These are phyloP conservation scores for Morpho achilles DNA, from an alignment of 2,888 invertebrate species.

Conservation along the genomic window DNA sequence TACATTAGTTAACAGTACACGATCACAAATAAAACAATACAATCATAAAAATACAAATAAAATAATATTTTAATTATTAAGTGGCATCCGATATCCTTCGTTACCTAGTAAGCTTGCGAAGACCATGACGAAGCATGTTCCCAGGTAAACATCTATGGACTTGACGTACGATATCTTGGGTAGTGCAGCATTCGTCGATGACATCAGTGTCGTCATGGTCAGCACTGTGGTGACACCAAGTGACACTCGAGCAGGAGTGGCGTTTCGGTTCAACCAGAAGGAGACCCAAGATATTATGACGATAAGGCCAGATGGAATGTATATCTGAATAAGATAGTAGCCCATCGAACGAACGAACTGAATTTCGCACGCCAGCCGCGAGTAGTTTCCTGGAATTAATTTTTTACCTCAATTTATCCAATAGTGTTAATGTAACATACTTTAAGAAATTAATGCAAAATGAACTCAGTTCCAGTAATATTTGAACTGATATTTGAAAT, in stretches of 20 bases:
- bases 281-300: constrained; percentile 98
- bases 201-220: constrained; percentile 99
- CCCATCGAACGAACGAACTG: constrained; percentile 99
- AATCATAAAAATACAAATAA: too few species aligned
- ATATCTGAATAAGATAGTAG: constrained; percentile 98
- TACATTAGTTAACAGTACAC: too few species aligned
- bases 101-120: constrained; percentile 97
- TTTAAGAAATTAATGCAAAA: background rate
- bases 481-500: background rate
- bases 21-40: too few species aligned
- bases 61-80: too few species aligned
- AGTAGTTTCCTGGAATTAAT: constrained; percentile 90
- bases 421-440: too few species aligned
- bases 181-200: constrained; percentile 96
- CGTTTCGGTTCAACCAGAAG: constrained; percentile 97
- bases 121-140: constrained; percentile 99
- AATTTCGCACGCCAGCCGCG: constrained; percentile 96
- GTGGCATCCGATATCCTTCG: background rate
- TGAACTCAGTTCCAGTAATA: constrained; percentile 4
- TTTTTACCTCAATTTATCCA: background rate
- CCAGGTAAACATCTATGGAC: constrained; percentile 97
- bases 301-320: constrained; percentile 97
- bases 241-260: constrained; percentile 95
- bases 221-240: constrained; percentile 97
- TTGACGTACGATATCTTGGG: constrained; percentile 99